Base-by-base conservation (phyloP, 2,797 vertebrate genomes). In the Coracias cyanogaster region DNA sequence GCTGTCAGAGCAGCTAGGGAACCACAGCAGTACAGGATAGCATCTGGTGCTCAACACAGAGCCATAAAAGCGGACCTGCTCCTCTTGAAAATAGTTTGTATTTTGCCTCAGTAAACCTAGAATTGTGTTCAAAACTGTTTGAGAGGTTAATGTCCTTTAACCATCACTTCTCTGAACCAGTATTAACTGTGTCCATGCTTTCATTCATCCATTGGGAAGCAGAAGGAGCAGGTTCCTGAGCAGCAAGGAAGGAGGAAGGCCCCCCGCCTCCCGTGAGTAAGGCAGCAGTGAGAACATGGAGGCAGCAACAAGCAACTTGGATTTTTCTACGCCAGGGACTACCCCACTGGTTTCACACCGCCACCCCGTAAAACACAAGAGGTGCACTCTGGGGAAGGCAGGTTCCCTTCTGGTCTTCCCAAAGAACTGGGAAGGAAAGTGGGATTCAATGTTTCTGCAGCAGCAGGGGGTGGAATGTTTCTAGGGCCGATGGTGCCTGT, bases 211-310 rank as follows among this genome's bases (percentile, higher is more conserved):
- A 6, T 22, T 8, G 33, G 29, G 60, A 52, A 64, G 74, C 54
- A 31, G 72, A 51, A 65, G 77, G 82, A 82, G 35, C 46, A 62
- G 77, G 41, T 41, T 51, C 25, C 67, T 18, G 31, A 54, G 72
- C 46, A 45, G 65, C 1, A 3, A 82, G 64, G 48, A 66, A 29
- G 0, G 3, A 28, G 37, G n/a, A 85, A 28, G 39, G 37, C 37
- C 37, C 37, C 37, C 37, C 10, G 58, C 37, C 51, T 2, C 0
- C 1, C 0, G 29, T 8, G 3, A 19, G 41, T 6, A 17, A 58
- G 4, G 71, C 57, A 33, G 37, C 46, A 26, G 29, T 1, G 1
- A 43, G 65, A 86, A 55, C 2, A 0, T 3, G 17, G 24, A 60
- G 6, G 33, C 49, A 67, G 35, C 55, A 28, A 54, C 41, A 41